A percentile compares a stretch with the other conserved stretches of the same genome.
phyloP scores from a whole-genome alignment of 2,888 invertebrate species.

The Watsonalla cultraria region DNA sequence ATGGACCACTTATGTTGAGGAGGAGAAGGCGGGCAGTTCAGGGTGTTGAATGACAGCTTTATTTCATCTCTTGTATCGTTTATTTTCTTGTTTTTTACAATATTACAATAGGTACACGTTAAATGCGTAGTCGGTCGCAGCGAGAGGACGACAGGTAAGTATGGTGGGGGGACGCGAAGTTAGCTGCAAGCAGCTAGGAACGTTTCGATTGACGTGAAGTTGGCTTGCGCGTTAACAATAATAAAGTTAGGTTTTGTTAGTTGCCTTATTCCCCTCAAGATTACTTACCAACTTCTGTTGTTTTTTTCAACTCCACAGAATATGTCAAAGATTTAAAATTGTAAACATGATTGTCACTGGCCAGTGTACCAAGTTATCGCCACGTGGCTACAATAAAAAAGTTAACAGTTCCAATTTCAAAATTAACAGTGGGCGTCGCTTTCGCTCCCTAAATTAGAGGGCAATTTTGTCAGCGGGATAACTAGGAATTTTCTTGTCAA shows the following conservation, averaged over 20 bases:
- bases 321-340: background rate
- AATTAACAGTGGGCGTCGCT: slow-evolving; percentile 54
- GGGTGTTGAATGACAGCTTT: too few relatives aligned
- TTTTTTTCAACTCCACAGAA: slow-evolving; percentile 14
- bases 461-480: slow-evolving; percentile 64
- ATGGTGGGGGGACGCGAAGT: too few relatives aligned
- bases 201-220: too few relatives aligned
- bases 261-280: background rate
- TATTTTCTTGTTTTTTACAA: too few relatives aligned
- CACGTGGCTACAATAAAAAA: slow-evolving; percentile 71
- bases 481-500: slow-evolving; percentile 71
- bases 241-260: slow-evolving; percentile 15
- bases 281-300: background rate
- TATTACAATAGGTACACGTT: too few relatives aligned
- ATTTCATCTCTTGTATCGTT: too few relatives aligned
- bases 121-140: too few relatives aligned
- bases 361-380: slow-evolving; percentile 29
- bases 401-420: slow-evolving; percentile 66
- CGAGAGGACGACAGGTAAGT: too few relatives aligned
- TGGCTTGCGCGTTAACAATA: too few relatives aligned
- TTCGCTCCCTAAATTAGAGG: slow-evolving; percentile 60
- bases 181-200: too few relatives aligned
- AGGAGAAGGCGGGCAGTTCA: too few relatives aligned
- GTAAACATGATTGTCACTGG: background rate
- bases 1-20: too few relatives aligned